These are phyloP conservation scores for Lontra canadensis DNA, from an alignment of 2,113 vertebrate species.

Conservation along the genomic window DNA sequence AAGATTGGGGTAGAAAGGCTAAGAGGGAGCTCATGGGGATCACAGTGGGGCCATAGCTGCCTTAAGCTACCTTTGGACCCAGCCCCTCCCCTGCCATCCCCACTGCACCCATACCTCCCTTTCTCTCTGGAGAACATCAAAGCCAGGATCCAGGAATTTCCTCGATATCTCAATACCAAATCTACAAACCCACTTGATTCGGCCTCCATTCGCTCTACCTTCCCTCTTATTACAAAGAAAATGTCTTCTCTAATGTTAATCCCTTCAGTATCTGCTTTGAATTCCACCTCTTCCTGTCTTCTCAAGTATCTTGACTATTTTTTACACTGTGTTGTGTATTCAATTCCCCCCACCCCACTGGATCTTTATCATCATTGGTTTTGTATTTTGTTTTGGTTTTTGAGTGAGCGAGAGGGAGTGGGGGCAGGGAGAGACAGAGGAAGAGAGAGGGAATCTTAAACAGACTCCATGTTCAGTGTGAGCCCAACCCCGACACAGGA, in stretches of 20 bases:
- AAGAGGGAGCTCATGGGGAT: background rate
- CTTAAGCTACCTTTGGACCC: background rate
- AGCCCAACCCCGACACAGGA: background rate
- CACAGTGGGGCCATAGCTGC: background rate
- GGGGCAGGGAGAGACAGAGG: background rate
- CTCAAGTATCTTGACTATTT: background rate
- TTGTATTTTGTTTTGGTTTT: background rate
- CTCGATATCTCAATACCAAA: background rate
- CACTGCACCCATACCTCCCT: background rate
- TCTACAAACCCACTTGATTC: background rate
- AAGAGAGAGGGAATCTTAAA: background rate
- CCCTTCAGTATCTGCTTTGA: constrained; percentile 26
- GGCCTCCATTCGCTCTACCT: background rate
- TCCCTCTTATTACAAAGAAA: constrained; percentile 4
- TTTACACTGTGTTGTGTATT: background rate
- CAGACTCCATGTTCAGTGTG: background rate
- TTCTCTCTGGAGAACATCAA: background rate
- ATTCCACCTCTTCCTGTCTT: background rate
- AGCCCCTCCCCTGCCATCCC: background rate
- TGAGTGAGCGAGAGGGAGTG: background rate
- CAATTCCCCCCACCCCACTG: background rate
- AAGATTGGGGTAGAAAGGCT: background rate
- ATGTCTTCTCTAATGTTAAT: background rate
- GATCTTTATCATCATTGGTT: background rate
- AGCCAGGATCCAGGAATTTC: background rate